Conservation (phyloP, 2,797 vertebrate genomes). For the Cyprinodon diabolis region DNA sequence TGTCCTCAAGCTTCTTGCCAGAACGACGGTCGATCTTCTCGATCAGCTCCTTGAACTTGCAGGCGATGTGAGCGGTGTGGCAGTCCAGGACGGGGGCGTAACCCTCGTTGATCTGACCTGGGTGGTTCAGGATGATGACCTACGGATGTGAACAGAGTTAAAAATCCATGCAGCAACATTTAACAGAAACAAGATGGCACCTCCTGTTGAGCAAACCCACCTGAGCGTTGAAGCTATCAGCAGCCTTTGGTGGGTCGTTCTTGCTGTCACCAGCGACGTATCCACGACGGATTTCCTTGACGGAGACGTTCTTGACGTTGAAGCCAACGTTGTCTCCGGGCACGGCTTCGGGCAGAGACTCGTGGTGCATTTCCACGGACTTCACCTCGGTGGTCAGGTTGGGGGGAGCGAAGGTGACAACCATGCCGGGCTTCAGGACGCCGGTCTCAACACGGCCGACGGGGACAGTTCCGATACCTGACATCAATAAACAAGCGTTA, state of each 20-base stretch:
- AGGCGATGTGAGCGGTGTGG: constrained; percentile 85
- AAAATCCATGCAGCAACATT: not conserved
- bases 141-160: constrained; percentile 22
- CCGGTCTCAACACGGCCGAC: constrained; percentile 85
- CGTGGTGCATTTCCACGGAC: constrained; percentile 86
- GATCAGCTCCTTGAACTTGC: constrained; percentile 84
- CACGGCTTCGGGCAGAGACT: constrained; percentile 77
- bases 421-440: constrained; percentile 80
- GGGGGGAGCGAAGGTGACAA: constrained; percentile 82
- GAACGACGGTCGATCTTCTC: constrained; percentile 88
- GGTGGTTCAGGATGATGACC: constrained; percentile 87
- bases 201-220: constrained; percentile 35
- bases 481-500: too few relatives aligned
- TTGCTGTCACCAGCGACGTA: constrained; percentile 84
- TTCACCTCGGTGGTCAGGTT: constrained; percentile 85
- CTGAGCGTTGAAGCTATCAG: constrained; percentile 80
- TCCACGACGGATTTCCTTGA: constrained; percentile 84
- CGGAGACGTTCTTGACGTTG: constrained; percentile 86
- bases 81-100: constrained; percentile 84
- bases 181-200: too few relatives aligned
- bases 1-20: constrained; percentile 83
- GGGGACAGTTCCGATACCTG: constrained; percentile 84
- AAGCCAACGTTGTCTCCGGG: constrained; percentile 86
- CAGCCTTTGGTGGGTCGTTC: constrained; percentile 79
- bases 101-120: constrained; percentile 80